Conservation (phyloP, 2,888 invertebrate genomes). For the Drosophila picticornis region DNA sequence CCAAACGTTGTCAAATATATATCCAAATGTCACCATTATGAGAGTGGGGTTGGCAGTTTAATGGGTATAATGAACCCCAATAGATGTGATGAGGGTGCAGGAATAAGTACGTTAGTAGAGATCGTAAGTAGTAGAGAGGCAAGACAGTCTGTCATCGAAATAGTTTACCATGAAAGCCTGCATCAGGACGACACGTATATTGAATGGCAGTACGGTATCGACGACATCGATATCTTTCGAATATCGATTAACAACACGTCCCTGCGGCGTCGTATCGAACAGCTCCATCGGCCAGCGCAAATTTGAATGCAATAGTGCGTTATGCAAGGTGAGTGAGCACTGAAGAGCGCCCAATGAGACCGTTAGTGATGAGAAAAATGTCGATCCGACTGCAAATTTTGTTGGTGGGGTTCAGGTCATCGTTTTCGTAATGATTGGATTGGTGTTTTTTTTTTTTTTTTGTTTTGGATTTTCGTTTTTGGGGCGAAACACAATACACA, state of each 20-base stretch:
- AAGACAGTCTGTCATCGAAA: conserved; percentile 7
- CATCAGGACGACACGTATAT: conserved; percentile 84
- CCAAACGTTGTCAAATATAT: background rate
- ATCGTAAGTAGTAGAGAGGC: background rate
- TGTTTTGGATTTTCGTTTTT: background rate
- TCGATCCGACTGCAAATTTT: conserved; percentile 75
- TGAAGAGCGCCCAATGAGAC: conserved; percentile 85
- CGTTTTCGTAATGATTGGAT: conserved; percentile 1
- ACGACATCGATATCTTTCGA: conserved; percentile 88
- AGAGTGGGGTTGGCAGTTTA: background rate
- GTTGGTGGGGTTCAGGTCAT: conserved; percentile 10
- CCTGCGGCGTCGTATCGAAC: conserved; percentile 92
- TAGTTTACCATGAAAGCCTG: conserved; percentile 85
- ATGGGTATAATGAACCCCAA: background rate
- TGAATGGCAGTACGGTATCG: conserved; percentile 87
- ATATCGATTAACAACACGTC: conserved; percentile 90
- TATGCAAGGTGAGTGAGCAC: conserved; percentile 88
- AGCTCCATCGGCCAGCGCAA: conserved; percentile 90
- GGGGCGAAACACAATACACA: conserved; percentile 13
- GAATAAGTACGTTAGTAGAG: conserved; percentile 12
- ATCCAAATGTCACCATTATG: conserved; percentile 10
- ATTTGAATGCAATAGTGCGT: conserved; percentile 87
- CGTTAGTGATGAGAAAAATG: conserved; percentile 84
- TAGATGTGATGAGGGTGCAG: background rate
- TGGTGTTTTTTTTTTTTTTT: background rate